Conservation (phyloP, 2,797 vertebrate genomes). For the Pterois miles region DNA sequence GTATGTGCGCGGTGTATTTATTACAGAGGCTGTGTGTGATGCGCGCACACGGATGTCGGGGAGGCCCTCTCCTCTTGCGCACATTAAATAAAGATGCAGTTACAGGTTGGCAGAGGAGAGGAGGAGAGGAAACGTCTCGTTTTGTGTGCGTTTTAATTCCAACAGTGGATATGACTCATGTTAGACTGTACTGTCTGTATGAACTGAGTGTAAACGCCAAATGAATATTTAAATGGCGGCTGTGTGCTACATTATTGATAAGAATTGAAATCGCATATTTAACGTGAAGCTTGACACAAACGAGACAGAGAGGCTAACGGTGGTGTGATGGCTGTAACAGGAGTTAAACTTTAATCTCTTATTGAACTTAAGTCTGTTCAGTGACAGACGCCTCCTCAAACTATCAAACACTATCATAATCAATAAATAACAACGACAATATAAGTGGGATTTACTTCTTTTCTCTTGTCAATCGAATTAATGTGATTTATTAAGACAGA, state of each 20-base stretch:
- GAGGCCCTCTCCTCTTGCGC: not conserved
- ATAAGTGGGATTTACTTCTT: no score
- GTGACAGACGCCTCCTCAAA: not conserved
- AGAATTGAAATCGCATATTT: slow-evolving; percentile 55
- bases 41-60: not conserved
- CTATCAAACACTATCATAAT: not conserved
- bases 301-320: not conserved
- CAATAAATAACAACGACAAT: slow-evolving; percentile 5
- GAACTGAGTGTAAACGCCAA: slow-evolving; percentile 32
- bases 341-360: slow-evolving; percentile 21
- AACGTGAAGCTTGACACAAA: slow-evolving; percentile 55
- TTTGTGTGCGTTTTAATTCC: not conserved
- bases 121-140: not conserved
- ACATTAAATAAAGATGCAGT: slow-evolving; percentile 40
- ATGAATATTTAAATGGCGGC: slow-evolving; percentile 66
- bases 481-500: not conserved
- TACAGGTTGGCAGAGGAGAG: slow-evolving; percentile 1
- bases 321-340: not conserved
- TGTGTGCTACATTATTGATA: slow-evolving; percentile 64
- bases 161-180: slow-evolving; percentile 13
- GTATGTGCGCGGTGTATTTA: no score
- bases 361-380: not conserved
- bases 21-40: not conserved
- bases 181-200: slow-evolving; percentile 25
- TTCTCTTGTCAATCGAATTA: not conserved